phyloP scores from a whole-genome alignment of 2,888 invertebrate genomes.

The Cryptophagus acutangulus region DNA sequence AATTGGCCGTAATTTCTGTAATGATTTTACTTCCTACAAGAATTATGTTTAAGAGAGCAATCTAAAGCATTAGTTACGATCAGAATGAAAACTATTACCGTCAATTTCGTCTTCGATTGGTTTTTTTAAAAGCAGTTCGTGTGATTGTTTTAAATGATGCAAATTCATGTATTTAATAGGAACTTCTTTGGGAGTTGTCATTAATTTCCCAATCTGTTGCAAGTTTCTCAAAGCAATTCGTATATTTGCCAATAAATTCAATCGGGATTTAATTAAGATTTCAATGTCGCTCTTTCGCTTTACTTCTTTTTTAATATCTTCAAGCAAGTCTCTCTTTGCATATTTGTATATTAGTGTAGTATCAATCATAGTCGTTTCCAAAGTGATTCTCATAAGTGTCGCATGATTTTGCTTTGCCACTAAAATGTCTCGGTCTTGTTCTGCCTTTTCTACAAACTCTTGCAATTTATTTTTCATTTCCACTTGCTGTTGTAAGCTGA shows the following conservation, averaged over 20 bases:
- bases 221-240: slow-evolving; percentile 57
- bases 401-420: slow-evolving; percentile 36
- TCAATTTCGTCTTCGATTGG: slow-evolving; percentile 33
- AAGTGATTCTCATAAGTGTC: slow-evolving; percentile 27
- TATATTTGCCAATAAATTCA: slow-evolving; percentile 54
- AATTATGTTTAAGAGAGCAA: too few species aligned
- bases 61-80: neutral
- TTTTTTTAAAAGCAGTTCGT: neutral
- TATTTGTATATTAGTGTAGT: slow-evolving; percentile 49
- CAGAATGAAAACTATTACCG: slow-evolving; percentile 18
- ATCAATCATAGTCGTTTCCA: slow-evolving; percentile 37
- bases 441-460: slow-evolving; percentile 31
- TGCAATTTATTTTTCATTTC: slow-evolving; percentile 34
- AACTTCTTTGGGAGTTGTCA: slow-evolving; percentile 13
- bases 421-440: slow-evolving; percentile 31
- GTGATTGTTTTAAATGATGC: neutral
- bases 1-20: slow-evolving; percentile 26
- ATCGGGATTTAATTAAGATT: slow-evolving; percentile 49
- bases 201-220: slow-evolving; percentile 45
- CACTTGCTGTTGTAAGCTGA: slow-evolving; percentile 37
- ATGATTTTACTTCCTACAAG: slow-evolving; percentile 31
- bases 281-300: slow-evolving; percentile 47
- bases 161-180: neutral
- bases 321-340: slow-evolving; percentile 46
- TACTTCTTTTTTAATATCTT: slow-evolving; percentile 48